A percentile compares a stretch with the other conserved stretches of the same genome.
Conservation (phyloP, 30 jellyfish, hydroid and myxozoan species). For the Pelagia noctiluca region DNA sequence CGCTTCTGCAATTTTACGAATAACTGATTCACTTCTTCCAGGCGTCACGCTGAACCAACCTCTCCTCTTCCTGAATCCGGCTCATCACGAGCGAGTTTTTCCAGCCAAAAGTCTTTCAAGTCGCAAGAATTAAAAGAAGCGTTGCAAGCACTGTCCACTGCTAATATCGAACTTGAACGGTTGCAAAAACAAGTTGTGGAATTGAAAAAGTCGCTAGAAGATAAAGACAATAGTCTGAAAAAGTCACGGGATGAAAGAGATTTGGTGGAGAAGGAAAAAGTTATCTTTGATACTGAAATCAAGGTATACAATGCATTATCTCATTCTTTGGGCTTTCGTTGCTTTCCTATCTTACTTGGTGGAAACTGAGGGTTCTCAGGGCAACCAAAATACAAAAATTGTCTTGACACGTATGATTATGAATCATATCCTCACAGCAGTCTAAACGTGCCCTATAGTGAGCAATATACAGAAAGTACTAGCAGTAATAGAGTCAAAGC, state of each 20-base stretch:
- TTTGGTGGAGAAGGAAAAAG: conserved; percentile 87
- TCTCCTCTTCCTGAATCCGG: conserved; percentile 66
- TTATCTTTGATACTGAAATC: conserved; percentile 85
- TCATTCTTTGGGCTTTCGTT: not conserved
- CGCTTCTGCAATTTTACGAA: too few species aligned
- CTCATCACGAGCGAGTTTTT: conserved; percentile 50
- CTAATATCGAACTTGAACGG: conserved; percentile 80
- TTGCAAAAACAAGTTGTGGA: conserved; percentile 78
- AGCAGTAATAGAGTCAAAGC: too few species aligned
- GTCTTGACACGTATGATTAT: too few species aligned
- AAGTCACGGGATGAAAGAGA: conserved; percentile 85
- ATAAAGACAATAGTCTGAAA: conserved; percentile 56
- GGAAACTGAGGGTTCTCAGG: too few species aligned
- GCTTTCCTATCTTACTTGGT: too few species aligned
- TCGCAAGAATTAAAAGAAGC: conserved; percentile 84
- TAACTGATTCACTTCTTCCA: not conserved
- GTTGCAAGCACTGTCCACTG: conserved; percentile 59
- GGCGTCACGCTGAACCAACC: conserved; percentile 68
- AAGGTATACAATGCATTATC: conserved; percentile 52
- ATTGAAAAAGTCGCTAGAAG: conserved; percentile 59
- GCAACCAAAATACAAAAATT: too few species aligned
- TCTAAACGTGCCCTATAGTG: too few species aligned
- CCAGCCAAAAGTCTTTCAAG: conserved; percentile 66
- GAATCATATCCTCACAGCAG: too few species aligned
- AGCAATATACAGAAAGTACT: too few species aligned